These are phyloP conservation scores for Melanotaenia maccullochi DNA, from an alignment of 2,797 vertebrate species.

Conservation along the genomic window DNA sequence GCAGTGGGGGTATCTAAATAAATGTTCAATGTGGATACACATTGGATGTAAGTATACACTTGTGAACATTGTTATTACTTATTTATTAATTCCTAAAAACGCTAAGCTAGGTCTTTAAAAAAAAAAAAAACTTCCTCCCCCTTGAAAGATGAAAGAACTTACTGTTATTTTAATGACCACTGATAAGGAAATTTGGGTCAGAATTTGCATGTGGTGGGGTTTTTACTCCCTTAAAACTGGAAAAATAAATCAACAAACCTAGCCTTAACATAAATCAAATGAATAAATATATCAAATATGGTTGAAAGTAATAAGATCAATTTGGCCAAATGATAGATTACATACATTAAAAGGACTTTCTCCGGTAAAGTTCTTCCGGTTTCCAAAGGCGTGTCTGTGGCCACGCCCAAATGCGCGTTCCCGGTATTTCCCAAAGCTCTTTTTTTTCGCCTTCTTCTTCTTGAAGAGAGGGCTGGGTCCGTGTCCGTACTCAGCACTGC, in stretches of 20 bases:
- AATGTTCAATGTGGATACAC: not conserved
- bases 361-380: slow-evolving; percentile 27
- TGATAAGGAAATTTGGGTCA: not conserved
- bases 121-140: not conserved
- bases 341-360: not conserved
- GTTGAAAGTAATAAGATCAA: not conserved
- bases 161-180: not conserved
- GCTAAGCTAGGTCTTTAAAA: not conserved
- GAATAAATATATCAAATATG: not conserved
- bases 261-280: not conserved
- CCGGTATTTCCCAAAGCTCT: slow-evolving; percentile 56
- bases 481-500: slow-evolving; percentile 35
- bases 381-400: slow-evolving; percentile 46
- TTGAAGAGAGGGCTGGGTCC: slow-evolving; percentile 56
- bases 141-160: not conserved
- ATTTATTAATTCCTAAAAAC: not conserved
- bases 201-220: not conserved
- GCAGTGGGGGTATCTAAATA: not conserved
- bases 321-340: not conserved
- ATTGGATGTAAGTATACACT: not conserved
- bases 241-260: not conserved
- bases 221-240: not conserved
- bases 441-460: slow-evolving; percentile 9
- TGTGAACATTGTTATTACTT: not conserved
- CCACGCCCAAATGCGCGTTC: slow-evolving; percentile 66